These are phyloP conservation scores for Cyrtodaria siliqua DNA, from an alignment of 2,888 invertebrate species.

Conservation along the genomic window DNA sequence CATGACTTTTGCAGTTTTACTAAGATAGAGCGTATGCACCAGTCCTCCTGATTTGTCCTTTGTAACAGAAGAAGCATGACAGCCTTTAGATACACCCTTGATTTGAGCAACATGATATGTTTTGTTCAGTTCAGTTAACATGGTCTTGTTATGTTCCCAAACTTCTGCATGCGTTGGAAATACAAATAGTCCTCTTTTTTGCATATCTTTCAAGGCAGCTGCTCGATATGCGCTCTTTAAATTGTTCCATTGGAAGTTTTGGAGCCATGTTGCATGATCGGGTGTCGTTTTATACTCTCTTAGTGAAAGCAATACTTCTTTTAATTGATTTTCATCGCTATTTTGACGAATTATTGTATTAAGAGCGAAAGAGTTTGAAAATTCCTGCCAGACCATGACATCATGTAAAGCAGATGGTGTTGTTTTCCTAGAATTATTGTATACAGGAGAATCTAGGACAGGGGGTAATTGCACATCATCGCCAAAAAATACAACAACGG, in stretches of 20 bases:
- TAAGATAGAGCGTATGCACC: neutral
- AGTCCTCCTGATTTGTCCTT: neutral
- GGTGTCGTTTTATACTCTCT: slow-evolving; percentile 28
- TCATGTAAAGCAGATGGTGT: slow-evolving; percentile 51
- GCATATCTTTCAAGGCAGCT: too few relatives aligned
- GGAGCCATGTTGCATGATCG: slow-evolving; percentile 49
- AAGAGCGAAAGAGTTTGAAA: slow-evolving; percentile 27
- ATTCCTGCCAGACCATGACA: slow-evolving; percentile 46
- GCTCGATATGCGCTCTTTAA: neutral
- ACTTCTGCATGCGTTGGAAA: slow-evolving; percentile 20
- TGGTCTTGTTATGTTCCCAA: slow-evolving; percentile 6
- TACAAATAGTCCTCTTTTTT: neutral
- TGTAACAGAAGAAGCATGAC: neutral
- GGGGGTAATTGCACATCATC: slow-evolving; percentile 66
- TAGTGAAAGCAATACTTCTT: slow-evolving; percentile 33
- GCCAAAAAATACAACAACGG: slow-evolving; percentile 47
- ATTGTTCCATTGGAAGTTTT: slow-evolving; percentile 49
- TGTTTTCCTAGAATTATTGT: neutral
- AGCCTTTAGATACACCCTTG: slow-evolving; percentile 41
- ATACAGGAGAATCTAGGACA: slow-evolving; percentile 60
- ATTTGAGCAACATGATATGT: slow-evolving; percentile 48
- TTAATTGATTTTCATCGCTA: slow-evolving; percentile 17
- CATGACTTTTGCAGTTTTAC: neutral
- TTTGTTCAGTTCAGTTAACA: slow-evolving; percentile 32
- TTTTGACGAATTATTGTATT: slow-evolving; percentile 47